Evolutionary conservation across 2,888 invertebrate species (phyloP).

Genomic region (Cerceris rybyensis): DNA sequence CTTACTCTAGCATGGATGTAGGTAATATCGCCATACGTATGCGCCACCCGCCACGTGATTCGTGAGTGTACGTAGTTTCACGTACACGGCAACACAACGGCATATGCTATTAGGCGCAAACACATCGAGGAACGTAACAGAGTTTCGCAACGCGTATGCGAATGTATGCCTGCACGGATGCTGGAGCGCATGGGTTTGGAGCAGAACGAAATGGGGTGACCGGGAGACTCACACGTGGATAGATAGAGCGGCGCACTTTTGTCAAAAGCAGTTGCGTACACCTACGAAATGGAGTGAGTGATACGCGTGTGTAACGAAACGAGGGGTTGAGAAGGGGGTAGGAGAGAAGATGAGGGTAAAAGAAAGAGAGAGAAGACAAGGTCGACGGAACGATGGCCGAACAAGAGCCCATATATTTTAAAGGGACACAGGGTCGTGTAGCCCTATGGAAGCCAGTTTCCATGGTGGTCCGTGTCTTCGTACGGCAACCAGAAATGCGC

Average conservation of each 20-base stretch:
- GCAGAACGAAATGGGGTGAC: no score
- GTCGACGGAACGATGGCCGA: constrained; percentile 16
- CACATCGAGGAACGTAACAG: constrained; percentile 13
- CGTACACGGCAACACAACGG: background rate
- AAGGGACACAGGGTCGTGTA: constrained; percentile 43
- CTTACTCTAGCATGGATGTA: constrained; percentile 46
- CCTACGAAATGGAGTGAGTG: constrained; percentile 12
- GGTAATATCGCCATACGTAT: constrained; percentile 65
- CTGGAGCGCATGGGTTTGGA: background rate
- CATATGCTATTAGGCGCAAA: constrained; percentile 28
- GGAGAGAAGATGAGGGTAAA: background rate
- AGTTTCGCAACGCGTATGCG: constrained; percentile 21
- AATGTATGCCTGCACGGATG: constrained; percentile 1
- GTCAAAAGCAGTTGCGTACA: constrained; percentile 1
- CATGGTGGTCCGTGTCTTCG: constrained; percentile 64
- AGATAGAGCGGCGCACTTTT: constrained; percentile 8
- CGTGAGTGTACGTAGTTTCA: background rate
- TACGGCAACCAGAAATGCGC: constrained; percentile 59
- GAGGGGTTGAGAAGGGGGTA: background rate
- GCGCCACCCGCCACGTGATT: constrained; percentile 26
- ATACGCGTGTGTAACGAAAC: constrained; percentile 5
- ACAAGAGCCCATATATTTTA: constrained; percentile 54
- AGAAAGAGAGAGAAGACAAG: constrained; percentile 20
- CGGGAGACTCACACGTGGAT: background rate
- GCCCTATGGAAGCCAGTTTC: constrained; percentile 55